These are phyloP conservation scores for Psittacara wagleri DNA, from an alignment of 2,113 vertebrate genomes.

Conservation along the genomic window DNA sequence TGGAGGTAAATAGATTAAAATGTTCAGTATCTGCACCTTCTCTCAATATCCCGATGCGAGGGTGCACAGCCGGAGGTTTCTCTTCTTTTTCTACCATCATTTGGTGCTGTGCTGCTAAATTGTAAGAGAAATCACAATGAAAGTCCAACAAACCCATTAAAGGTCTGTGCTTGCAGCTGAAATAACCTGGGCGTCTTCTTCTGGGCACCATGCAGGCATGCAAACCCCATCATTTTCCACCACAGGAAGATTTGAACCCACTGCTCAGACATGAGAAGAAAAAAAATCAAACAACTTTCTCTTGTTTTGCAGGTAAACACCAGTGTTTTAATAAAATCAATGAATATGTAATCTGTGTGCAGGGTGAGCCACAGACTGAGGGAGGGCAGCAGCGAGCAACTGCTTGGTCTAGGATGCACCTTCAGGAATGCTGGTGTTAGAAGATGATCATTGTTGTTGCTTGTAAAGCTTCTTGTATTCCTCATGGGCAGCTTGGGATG, in stretches of 20 bases:
- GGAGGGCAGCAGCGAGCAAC: accelerated
- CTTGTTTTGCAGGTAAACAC: not conserved
- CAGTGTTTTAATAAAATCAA: not conserved
- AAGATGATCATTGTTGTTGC: accelerated
- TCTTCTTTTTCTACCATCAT: not conserved
- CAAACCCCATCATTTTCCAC: not conserved
- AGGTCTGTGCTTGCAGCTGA: not conserved
- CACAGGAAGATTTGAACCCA: accelerated
- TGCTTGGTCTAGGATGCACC: not conserved
- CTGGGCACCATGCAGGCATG: not conserved
- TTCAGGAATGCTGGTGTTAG: not conserved
- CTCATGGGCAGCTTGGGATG: not conserved
- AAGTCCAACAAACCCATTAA: not conserved
- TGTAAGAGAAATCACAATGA: not conserved
- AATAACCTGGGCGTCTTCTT: not conserved
- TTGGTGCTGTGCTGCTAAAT: not conserved
- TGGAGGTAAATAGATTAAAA: not conserved
- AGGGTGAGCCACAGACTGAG: not conserved
- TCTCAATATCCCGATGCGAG: not conserved
- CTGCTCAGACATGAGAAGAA: not conserved
- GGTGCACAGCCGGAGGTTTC: not conserved
- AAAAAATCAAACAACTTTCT: not conserved
- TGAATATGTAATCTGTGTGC: accelerated
- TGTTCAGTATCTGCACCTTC: not conserved
- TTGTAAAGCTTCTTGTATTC: accelerated